These are phyloP conservation scores for Taxidea taxus DNA, from an alignment of 2,113 vertebrate genomes.

Conservation along the genomic window DNA sequence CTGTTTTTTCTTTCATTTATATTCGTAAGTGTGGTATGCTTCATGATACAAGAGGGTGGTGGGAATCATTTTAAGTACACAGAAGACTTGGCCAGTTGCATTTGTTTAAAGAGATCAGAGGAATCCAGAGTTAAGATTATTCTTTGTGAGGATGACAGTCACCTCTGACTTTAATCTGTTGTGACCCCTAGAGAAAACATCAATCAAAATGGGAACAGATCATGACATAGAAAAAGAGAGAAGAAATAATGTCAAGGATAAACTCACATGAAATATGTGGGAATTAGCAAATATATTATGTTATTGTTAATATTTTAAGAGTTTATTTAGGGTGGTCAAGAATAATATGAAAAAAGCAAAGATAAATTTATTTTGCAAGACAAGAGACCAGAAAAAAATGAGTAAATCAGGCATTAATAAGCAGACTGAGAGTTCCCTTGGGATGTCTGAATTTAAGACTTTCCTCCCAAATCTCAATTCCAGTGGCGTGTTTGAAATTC, in stretches of 20 bases:
- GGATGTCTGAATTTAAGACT: constrained; percentile 61
- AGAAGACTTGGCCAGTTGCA: not conserved
- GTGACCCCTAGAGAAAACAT: constrained; percentile 64
- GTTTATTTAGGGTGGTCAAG: constrained; percentile 68
- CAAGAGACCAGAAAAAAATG: constrained; percentile 67
- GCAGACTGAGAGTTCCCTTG: constrained; percentile 67
- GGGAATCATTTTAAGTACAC: not conserved
- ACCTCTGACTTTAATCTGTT: constrained; percentile 57
- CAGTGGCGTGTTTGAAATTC: constrained; percentile 53
- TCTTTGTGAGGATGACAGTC: constrained; percentile 29
- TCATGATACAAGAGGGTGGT: not conserved
- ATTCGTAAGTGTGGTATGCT: not conserved
- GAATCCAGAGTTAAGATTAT: not conserved
- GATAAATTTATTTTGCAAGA: constrained; percentile 67
- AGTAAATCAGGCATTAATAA: constrained; percentile 79
- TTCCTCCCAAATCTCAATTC: constrained; percentile 56
- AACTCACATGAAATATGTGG: constrained; percentile 59
- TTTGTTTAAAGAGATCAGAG: not conserved
- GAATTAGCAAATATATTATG: constrained; percentile 57
- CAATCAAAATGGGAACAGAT: constrained; percentile 64
- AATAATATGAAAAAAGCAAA: constrained; percentile 76
- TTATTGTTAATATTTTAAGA: constrained; percentile 68
- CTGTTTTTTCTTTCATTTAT: not conserved
- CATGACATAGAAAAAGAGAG: constrained; percentile 70
- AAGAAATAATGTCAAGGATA: constrained; percentile 37